Conservation (phyloP, 2,113 vertebrate species). For the Halcyon senegalensis region DNA sequence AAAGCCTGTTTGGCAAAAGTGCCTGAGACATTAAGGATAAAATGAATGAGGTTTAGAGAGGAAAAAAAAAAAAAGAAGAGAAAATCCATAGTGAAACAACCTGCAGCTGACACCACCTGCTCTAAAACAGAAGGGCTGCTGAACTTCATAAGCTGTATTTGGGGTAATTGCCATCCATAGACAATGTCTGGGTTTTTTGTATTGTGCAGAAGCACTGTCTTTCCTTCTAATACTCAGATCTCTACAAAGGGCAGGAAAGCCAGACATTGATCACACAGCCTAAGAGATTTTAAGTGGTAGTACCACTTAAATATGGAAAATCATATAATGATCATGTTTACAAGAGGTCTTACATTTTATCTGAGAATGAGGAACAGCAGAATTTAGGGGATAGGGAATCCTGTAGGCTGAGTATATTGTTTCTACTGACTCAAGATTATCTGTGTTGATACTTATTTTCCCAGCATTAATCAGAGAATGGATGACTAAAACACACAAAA, state of each 20-base stretch:
- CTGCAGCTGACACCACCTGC: background rate
- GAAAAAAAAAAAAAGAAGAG: background rate
- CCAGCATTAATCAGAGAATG: background rate
- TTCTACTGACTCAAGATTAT: background rate
- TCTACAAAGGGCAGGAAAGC: background rate
- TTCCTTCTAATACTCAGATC: background rate
- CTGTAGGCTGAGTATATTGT: background rate
- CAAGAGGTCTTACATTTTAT: background rate
- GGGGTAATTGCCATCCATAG: background rate
- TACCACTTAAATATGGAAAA: background rate
- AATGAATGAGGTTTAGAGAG: background rate
- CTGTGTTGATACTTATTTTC: background rate
- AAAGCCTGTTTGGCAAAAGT: background rate
- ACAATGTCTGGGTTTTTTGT: background rate
- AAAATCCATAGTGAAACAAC: background rate
- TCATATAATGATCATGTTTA: background rate
- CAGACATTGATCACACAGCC: background rate
- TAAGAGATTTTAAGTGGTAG: background rate
- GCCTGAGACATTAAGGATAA: background rate
- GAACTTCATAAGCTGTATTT: background rate
- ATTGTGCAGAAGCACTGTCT: background rate
- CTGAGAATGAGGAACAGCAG: background rate
- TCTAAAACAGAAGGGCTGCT: background rate
- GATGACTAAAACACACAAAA: background rate
- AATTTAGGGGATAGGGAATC: background rate